Conservation (phyloP, 1,140 invertebrate genomes). For the Micrasema minimum region DNA sequence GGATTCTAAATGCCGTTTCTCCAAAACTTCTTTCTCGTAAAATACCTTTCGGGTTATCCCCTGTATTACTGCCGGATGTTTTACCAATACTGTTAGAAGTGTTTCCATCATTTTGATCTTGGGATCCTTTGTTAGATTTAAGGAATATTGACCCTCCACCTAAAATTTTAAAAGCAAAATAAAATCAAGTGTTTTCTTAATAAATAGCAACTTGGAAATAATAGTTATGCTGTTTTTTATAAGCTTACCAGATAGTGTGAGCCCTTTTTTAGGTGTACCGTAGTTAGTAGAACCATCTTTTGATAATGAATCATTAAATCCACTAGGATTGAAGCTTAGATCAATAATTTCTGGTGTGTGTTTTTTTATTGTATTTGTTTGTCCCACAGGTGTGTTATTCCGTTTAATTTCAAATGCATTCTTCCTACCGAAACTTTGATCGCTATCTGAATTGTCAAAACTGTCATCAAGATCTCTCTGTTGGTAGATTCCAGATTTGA, state of each 20-base stretch:
- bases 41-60: slow-evolving; percentile 74
- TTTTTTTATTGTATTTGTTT: slow-evolving; percentile 58
- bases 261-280: slow-evolving; percentile 57
- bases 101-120: slow-evolving; percentile 55
- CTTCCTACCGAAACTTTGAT: slow-evolving; percentile 36
- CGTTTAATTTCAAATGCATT: slow-evolving; percentile 41
- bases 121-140: slow-evolving; percentile 72
- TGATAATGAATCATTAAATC: slow-evolving; percentile 55
- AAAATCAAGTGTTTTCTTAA: neutral
- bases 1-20: slow-evolving; percentile 61
- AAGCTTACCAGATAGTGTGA: slow-evolving; percentile 33
- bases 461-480: slow-evolving; percentile 37
- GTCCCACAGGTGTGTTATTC: slow-evolving; percentile 55
- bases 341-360: slow-evolving; percentile 69
- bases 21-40: slow-evolving; percentile 74
- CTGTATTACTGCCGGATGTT: slow-evolving; percentile 24
- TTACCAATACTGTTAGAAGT: slow-evolving; percentile 17
- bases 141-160: slow-evolving; percentile 78
- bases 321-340: slow-evolving; percentile 61
- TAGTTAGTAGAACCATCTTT: slow-evolving; percentile 55
- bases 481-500: slow-evolving; percentile 38
- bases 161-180: slow-evolving; percentile 42
- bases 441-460: slow-evolving; percentile 53
- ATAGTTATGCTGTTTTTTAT: too few relatives aligned
- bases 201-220: neutral